Evolutionary conservation across 2,888 invertebrate genomes (phyloP), one percentile per base, ranked within the genome.

Genomic region (Morinoia aosen): DNA sequence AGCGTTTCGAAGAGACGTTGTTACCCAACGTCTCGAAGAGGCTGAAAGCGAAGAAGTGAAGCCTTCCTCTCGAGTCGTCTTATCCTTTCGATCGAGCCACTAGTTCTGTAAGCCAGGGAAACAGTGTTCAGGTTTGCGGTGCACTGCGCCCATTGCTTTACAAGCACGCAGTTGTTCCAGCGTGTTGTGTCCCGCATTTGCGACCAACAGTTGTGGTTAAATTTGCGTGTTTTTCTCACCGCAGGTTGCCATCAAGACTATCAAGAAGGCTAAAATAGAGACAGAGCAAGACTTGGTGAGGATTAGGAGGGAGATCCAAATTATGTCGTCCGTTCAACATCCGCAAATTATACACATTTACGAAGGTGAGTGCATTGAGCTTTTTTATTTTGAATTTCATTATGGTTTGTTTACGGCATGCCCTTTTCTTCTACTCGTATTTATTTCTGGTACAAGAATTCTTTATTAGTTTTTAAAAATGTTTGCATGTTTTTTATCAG

Each of bases 311-410:
- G 99, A 99, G 97, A 99, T 99, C 97, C 99, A 99, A 97, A 99
- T 99, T 97, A 99, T 99, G 99, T 99, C 99, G 96, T 99, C 99
- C 94, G 99, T 99, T 95, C 98, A 99, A 97, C 99, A 99, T 98
- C 99, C 99, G 14, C 99, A 99, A 97, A 99, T 99, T 97, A 99
- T 99, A 97, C 99, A 99, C 97, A 99, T 99, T 97, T 99, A 99
- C 97, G 99, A 99, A 98, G 99, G 99, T 99, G 97, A 96, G 96
- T 95, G 58, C 0, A 40, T 5, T 90, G 76, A 25, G 2, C 12
- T 16, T 61, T 76, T 76, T 76, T 8, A 57, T 61, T 76, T n/a
- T n/a, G n/a, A n/a, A n/a, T n/a, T n/a, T 94, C 40, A 16, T 57
- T 57, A 3, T 14, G 56, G 76, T 48, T 76, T 56, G n/a, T 57